phyloP scores from a whole-genome alignment of 1,140 invertebrate species.

The Whitmania pigra region DNA sequence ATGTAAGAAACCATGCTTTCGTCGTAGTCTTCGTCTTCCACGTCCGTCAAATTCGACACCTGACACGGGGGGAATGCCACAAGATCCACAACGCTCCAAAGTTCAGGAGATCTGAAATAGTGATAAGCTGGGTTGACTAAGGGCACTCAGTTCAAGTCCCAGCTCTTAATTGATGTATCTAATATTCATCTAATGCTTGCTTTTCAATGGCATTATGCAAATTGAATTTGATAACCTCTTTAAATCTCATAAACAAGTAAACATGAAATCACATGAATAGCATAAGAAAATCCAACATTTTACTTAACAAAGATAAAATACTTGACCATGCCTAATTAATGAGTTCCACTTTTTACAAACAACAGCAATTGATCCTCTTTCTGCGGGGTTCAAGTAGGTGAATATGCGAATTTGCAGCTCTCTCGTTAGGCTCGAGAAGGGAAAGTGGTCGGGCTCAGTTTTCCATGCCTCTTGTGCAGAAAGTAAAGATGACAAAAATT shows the following conservation, averaged over 20 bases:
- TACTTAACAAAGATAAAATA: background rate
- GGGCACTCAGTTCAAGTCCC: too few relatives aligned
- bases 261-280: too few relatives aligned
- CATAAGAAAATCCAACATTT: background rate
- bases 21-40: conserved; percentile 29
- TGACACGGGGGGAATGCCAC: conserved; percentile 31
- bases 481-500: conserved; percentile 1
- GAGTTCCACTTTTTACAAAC: conserved; percentile 34
- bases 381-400: conserved; percentile 30
- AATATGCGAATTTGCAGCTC: conserved; percentile 37
- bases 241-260: too few relatives aligned
- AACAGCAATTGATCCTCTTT: conserved; percentile 30
- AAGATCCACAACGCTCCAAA: conserved; percentile 34
- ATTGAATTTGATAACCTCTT: too few relatives aligned
- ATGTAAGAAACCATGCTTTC: conserved; percentile 30
- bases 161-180: too few relatives aligned
- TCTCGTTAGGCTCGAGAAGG: conserved; percentile 33
- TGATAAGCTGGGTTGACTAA: conserved; percentile 13
- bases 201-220: too few relatives aligned
- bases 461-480: background rate
- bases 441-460: conserved; percentile 27
- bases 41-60: conserved; percentile 20
- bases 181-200: too few relatives aligned
- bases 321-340: conserved; percentile 18
- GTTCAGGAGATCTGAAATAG: conserved; percentile 26